Conservation (phyloP, 1,140 invertebrate genomes). For the Hermatobates lingyangjiaoensis region DNA sequence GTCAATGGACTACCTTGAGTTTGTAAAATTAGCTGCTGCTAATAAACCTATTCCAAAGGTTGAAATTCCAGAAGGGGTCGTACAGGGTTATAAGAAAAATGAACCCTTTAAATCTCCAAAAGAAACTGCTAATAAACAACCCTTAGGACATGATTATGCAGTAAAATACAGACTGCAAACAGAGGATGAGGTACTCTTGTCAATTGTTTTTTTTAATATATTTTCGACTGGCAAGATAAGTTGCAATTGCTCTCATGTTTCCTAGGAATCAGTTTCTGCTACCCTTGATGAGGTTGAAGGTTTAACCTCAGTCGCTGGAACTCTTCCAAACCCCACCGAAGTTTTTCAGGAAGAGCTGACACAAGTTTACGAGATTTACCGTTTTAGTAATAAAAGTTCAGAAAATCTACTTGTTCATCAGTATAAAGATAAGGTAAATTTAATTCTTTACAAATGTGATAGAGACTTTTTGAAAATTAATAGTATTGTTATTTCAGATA, state of each 20-base stretch:
- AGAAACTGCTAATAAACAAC: neutral
- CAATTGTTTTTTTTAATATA: too few species aligned
- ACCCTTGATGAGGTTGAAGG: neutral
- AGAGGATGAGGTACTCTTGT: too few species aligned
- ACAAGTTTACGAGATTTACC: neutral
- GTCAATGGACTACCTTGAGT: neutral
- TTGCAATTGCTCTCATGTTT: neutral
- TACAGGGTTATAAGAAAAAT: neutral
- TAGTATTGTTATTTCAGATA: slow-evolving; percentile 28
- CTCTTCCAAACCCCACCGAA: neutral
- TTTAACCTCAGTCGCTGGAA: neutral
- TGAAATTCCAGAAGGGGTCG: neutral
- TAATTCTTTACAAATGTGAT: neutral
- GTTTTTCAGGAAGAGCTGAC: neutral
- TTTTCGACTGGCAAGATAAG: too few species aligned
- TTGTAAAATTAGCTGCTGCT: neutral
- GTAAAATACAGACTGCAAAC: neutral
- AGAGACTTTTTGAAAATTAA: slow-evolving; percentile 6
- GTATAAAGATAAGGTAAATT: slow-evolving; percentile 7
- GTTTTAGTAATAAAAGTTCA: neutral
- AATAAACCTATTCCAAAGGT: neutral
- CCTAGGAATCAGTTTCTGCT: neutral
- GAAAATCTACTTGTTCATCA: slow-evolving; percentile 3
- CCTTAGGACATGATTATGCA: neutral
- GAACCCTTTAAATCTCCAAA: neutral